A percentile compares a stretch with the other conserved stretches of the same genome.
phyloP scores from a whole-genome alignment of 2,113 vertebrate species.

The Mus musculus region DNA sequence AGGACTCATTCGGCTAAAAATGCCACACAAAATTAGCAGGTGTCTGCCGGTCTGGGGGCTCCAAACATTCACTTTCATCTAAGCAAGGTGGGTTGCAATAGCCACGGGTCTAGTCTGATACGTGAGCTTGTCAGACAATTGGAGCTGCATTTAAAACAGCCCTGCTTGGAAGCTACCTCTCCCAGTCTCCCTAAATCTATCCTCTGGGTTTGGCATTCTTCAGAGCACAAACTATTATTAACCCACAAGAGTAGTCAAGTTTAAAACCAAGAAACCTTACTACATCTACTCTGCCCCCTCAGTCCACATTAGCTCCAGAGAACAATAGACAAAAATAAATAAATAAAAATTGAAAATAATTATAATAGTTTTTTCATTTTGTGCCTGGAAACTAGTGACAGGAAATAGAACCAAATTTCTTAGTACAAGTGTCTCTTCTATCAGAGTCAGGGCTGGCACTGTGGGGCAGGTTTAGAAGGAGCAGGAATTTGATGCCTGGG shows the following conservation, averaged over 20 bases:
- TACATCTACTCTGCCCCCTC: background rate
- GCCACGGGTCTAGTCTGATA: background rate
- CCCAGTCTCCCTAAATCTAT: background rate
- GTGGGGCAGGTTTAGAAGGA: background rate
- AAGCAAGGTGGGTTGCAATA: background rate
- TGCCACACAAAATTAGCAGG: background rate
- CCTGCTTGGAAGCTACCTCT: background rate
- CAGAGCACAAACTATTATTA: background rate
- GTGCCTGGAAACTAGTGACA: background rate
- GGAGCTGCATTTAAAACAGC: background rate
- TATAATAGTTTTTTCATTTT: background rate
- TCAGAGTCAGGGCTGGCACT: background rate
- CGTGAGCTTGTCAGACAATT: background rate
- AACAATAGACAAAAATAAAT: background rate
- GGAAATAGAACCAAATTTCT: background rate
- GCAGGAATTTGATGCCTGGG: background rate
- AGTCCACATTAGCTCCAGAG: background rate
- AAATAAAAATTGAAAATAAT: background rate
- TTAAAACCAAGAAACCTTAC: background rate
- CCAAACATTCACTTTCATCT: background rate
- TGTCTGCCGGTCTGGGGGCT: background rate
- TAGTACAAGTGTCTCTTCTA: background rate
- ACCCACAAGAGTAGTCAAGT: background rate
- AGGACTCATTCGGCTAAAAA: background rate
- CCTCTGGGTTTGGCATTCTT: background rate